phyloP scores from a whole-genome alignment of 2,797 vertebrate species.

The Acanthis flammea region DNA sequence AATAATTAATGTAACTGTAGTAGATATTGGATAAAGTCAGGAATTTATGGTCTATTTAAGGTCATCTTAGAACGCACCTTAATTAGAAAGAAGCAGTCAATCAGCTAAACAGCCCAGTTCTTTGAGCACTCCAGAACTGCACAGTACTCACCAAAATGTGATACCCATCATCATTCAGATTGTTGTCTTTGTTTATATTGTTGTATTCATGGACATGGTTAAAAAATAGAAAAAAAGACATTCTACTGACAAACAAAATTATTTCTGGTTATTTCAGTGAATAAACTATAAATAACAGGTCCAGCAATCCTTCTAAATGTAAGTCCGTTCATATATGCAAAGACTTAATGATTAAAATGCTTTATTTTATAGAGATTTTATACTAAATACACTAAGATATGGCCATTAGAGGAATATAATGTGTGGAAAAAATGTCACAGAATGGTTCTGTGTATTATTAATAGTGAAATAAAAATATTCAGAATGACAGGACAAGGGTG shows the following conservation, averaged over 20 bases:
- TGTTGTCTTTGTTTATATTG: not conserved
- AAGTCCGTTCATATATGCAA: not conserved
- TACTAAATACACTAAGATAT: not conserved
- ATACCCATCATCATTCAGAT: not conserved
- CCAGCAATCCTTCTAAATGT: not conserved
- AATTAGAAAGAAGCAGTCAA: not conserved
- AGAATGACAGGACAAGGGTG: not conserved
- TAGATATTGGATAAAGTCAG: not conserved
- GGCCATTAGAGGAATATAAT: not conserved
- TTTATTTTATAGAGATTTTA: not conserved
- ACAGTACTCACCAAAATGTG: not conserved
- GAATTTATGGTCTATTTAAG: not conserved
- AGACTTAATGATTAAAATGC: not conserved
- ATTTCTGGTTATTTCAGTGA: not conserved
- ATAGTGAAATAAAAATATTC: not conserved
- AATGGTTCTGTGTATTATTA: not conserved
- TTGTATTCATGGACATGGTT: not conserved
- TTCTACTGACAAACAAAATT: not conserved
- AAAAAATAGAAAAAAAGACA: not conserved
- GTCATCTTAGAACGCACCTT: not conserved
- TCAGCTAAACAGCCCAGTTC: not conserved
- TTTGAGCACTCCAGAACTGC: not conserved
- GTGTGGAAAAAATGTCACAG: not conserved
- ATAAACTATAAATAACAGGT: not conserved
- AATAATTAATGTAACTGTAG: not conserved